Base-by-base conservation (phyloP, 2,888 invertebrate genomes). In the Nipponacmea schrenckii region DNA sequence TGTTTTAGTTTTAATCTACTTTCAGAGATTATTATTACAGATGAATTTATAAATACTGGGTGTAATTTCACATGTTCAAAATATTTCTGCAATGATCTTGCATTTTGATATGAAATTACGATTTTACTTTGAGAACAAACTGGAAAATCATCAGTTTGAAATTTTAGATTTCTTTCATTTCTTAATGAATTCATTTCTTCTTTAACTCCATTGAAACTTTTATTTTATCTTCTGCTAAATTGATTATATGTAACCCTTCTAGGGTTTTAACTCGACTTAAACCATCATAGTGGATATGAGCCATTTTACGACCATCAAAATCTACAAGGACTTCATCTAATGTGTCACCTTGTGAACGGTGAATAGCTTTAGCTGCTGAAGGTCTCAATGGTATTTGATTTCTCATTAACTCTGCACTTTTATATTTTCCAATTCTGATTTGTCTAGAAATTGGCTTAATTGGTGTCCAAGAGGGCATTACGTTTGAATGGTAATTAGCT, bases 281-380 rank as follows among this genome's bases (percentile, higher is more conserved):
- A 39, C 69, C 74, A 62, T 69, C 72, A 74, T 74, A 74, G 69
- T 75, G 75, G n/a, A 70, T 70, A 24, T 73, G 72, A 24, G n/a
- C 46, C 26, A 50, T 27, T 62, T 70, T 74, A 12, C 26, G 20
- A 31, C 45, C 26, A 31, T 48, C 44, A 10, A 74, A 27, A 20
- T 75, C 67, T 17, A 73, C 67, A 31, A 68, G 70, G 31, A 69
- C 69, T 62, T 62, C 14, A 39, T 15, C 8, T 8, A 72, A 17
- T 24, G 76, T 76, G 46, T 70, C 65, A n/a, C 76, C 76, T 46
- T 76, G 74, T 20, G 72, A 64, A 65, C 67, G 48, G 39, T 74
- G 74, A n/a, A 74, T 31, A 24, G 74, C 72, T 69, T 72, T 74
- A n/a, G 71, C 76, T 64, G 67, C 67, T 14, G 74, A 50, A 44